These are phyloP conservation scores for Mactromeris polynyma DNA, from an alignment of 2,888 invertebrate species.

Conservation along the genomic window DNA sequence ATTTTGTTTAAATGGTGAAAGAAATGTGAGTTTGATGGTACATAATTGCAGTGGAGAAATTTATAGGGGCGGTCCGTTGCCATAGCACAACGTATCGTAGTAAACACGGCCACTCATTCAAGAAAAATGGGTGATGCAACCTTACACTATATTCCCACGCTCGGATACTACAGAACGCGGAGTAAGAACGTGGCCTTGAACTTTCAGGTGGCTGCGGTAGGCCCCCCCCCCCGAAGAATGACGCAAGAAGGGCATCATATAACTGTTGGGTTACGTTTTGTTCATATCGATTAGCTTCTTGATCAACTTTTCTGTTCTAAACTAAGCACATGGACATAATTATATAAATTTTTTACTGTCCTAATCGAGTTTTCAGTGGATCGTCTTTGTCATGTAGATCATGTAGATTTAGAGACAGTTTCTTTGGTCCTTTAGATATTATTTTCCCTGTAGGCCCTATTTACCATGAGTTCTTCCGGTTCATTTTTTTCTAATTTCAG, in stretches of 20 bases:
- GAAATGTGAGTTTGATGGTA: background rate
- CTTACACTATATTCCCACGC: slow-evolving; percentile 16
- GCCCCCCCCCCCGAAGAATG: background rate
- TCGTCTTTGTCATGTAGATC: no score
- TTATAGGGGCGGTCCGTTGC: background rate
- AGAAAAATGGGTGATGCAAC: slow-evolving; percentile 24
- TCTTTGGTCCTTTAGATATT: no score
- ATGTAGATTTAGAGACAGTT: no score
- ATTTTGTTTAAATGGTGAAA: background rate
- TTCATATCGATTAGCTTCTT: no score
- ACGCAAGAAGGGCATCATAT: background rate
- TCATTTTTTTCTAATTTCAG: no score
- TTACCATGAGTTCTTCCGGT: no score
- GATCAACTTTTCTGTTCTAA: no score
- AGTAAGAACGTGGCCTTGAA: background rate
- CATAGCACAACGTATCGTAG: slow-evolving; percentile 13
- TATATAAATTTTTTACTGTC: no score
- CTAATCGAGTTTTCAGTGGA: no score
- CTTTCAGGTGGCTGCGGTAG: background rate
- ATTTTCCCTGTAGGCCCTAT: no score
- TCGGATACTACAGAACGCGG: background rate
- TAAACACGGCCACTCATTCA: slow-evolving; percentile 29
- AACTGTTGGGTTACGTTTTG: no score
- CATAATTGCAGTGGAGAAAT: background rate
- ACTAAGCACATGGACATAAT: no score